phyloP scores from a whole-genome alignment of 1,140 invertebrate species.

The Ganaspis sp. region DNA sequence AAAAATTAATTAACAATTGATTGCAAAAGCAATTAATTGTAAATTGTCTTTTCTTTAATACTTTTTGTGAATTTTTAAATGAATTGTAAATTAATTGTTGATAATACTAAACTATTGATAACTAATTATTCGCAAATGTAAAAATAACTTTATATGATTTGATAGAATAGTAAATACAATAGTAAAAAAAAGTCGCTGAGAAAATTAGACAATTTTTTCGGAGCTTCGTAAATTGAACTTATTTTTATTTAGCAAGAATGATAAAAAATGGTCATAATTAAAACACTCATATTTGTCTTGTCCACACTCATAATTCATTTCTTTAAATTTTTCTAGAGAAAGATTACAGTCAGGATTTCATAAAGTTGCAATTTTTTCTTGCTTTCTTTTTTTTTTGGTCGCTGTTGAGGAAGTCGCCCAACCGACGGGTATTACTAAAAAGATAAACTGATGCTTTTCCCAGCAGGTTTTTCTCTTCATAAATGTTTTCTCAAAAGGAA shows the following conservation, averaged over 20 bases:
- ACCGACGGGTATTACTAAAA: not conserved
- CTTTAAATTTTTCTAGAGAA: not conserved
- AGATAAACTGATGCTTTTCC: not conserved
- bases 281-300: not conserved
- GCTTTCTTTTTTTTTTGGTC: not conserved
- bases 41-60: too few species aligned
- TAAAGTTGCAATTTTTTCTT: not conserved
- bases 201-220: too few species aligned
- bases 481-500: not conserved
- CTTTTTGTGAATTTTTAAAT: too few species aligned
- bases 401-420: not conserved
- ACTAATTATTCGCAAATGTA: too few species aligned
- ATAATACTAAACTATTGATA: too few species aligned
- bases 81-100: too few species aligned
- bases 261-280: not conserved
- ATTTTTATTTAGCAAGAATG: not conserved
- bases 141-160: too few species aligned
- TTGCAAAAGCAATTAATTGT: too few species aligned
- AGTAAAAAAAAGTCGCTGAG: too few species aligned
- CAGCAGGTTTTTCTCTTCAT: not conserved
- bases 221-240: too few species aligned
- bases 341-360: not conserved
- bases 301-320: not conserved
- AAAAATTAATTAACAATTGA: too few species aligned
- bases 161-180: too few species aligned